These are phyloP conservation scores for Vidua chalybeata DNA, from an alignment of 2,113 vertebrate species.

Conservation along the genomic window DNA sequence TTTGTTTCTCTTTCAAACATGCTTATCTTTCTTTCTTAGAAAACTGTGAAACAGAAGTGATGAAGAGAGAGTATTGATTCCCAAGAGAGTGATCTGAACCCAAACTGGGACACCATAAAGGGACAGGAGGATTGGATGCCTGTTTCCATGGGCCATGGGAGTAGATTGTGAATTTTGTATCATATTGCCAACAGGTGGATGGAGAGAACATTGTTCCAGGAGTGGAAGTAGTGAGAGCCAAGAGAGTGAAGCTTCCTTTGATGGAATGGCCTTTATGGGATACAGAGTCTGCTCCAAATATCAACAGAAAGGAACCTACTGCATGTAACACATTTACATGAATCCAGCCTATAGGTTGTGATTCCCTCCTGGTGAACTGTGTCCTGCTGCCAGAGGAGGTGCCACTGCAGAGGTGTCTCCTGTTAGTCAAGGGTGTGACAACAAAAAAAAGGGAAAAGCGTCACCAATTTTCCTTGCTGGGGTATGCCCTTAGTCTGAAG, in stretches of 20 bases:
- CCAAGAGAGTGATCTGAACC: not conserved
- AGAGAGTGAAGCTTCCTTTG: not conserved
- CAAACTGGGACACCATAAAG: not conserved
- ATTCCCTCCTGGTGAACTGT: not conserved
- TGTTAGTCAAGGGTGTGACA: not conserved
- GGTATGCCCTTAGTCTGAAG: not conserved
- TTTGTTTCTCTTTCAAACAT: constrained; percentile 56
- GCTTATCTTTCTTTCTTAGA: constrained; percentile 61
- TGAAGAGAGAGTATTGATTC: constrained; percentile 9
- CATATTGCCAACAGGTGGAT: not conserved
- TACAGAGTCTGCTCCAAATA: not conserved
- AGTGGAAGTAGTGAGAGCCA: not conserved
- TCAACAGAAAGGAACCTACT: not conserved
- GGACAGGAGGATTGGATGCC: not conserved
- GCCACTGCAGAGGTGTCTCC: not conserved
- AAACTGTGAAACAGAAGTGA: not conserved
- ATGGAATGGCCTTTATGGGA: not conserved
- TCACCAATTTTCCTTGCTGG: not conserved
- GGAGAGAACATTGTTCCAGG: not conserved
- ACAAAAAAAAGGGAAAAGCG: not conserved
- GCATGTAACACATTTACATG: not conserved
- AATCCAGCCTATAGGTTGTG: not conserved
- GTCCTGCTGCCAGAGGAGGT: not conserved
- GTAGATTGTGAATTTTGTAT: not conserved
- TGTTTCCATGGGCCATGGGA: not conserved